Evolutionary conservation across 2,797 vertebrate genomes (phyloP).

Genomic region (Xiphorhynchus erythropygius): DNA sequence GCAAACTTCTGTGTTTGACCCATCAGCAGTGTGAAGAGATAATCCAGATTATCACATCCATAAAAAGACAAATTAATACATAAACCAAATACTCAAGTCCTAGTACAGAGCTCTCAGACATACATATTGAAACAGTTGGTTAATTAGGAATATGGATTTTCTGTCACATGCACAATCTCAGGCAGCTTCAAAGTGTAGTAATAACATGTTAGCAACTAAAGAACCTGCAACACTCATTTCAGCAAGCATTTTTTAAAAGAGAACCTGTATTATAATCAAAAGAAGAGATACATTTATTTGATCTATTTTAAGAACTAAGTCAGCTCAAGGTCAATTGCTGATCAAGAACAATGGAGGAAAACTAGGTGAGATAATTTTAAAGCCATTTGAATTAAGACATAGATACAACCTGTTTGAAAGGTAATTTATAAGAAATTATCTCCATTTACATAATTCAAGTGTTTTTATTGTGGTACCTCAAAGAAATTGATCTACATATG

Average conservation of each 20-base stretch:
- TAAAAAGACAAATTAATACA: background rate
- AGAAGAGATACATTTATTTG: slow-evolving; percentile 62
- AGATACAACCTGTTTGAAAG: slow-evolving; percentile 50
- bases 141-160: slow-evolving; percentile 35
- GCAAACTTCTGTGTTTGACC: background rate
- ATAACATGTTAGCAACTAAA: slow-evolving; percentile 51
- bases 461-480: slow-evolving; percentile 21
- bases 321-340: slow-evolving; percentile 71
- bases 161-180: slow-evolving; percentile 26
- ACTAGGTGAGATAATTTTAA: slow-evolving; percentile 66
- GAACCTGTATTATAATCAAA: slow-evolving; percentile 59
- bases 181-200: slow-evolving; percentile 58
- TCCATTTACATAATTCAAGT: slow-evolving; percentile 57
- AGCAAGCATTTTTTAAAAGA: slow-evolving; percentile 55
- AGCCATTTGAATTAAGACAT: slow-evolving; percentile 62
- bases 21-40: background rate
- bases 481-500: slow-evolving; percentile 46
- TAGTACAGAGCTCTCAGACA: slow-evolving; percentile 10
- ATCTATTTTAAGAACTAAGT: slow-evolving; percentile 72
- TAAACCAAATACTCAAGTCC: background rate
- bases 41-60: background rate
- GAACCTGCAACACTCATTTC: slow-evolving; percentile 61
- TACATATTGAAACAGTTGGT: slow-evolving; percentile 16
- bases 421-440: slow-evolving; percentile 57
- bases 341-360: slow-evolving; percentile 73